These are phyloP conservation scores for Nephrotoma appendiculata DNA, from an alignment of 2,888 invertebrate genomes.

Conservation along the genomic window DNA sequence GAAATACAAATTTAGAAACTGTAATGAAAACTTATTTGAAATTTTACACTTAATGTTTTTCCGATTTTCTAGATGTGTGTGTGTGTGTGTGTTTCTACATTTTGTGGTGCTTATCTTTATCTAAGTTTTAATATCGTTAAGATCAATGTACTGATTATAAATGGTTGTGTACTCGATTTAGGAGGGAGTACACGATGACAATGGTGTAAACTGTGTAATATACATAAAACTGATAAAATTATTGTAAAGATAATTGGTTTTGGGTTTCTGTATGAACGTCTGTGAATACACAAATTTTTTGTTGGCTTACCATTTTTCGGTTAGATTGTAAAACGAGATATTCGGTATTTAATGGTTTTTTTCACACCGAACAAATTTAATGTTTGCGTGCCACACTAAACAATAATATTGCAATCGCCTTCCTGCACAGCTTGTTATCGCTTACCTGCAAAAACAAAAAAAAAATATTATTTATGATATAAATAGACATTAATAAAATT, in stretches of 20 bases:
- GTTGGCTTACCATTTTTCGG: background rate
- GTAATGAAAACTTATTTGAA: background rate
- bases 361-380: too few relatives aligned
- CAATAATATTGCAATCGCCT: background rate
- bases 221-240: background rate
- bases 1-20: background rate
- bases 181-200: background rate
- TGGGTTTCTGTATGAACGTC: background rate
- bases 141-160: background rate
- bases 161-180: background rate
- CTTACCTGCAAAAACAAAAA: background rate
- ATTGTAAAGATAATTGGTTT: background rate
- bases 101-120: background rate
- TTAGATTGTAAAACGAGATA: background rate
- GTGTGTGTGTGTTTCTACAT: too few relatives aligned
- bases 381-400: too few relatives aligned
- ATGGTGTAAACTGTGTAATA: background rate
- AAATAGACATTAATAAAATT: background rate
- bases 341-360: too few relatives aligned
- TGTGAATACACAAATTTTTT: background rate
- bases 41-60: background rate
- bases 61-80: background rate
- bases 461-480: background rate
- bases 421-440: background rate
- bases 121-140: background rate